Conservation (phyloP, 2,113 vertebrate genomes). For the Cettia cetti region DNA sequence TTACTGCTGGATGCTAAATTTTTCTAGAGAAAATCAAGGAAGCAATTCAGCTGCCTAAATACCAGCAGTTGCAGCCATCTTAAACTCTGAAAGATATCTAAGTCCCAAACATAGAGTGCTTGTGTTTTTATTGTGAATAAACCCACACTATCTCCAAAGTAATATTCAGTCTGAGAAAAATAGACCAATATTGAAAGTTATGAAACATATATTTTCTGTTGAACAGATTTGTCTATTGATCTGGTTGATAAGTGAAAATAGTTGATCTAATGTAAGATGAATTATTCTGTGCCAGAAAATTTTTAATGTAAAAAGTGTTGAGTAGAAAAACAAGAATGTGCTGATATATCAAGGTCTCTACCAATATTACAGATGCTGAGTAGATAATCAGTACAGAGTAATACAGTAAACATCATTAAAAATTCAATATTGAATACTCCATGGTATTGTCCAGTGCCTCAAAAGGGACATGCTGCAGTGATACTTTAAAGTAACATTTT, state of each 20-base stretch:
- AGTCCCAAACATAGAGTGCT: not conserved
- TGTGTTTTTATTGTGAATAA: not conserved
- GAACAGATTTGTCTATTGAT: not conserved
- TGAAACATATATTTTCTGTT: not conserved
- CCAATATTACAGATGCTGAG: not conserved
- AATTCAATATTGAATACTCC: not conserved
- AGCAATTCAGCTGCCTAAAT: not conserved
- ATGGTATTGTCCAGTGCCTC: not conserved
- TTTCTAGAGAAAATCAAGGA: not conserved
- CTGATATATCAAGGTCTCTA: not conserved
- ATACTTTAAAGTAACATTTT: not conserved
- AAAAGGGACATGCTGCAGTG: accelerated
- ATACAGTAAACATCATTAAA: not conserved
- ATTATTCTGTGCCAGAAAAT: not conserved
- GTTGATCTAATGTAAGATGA: not conserved
- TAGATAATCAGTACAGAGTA: not conserved
- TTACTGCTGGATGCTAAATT: not conserved
- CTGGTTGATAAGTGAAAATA: not conserved
- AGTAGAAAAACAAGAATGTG: not conserved
- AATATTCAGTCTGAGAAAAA: not conserved
- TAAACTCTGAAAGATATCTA: not conserved
- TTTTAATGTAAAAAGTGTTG: not conserved
- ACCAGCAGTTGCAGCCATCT: not conserved
- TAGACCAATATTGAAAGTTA: not conserved
- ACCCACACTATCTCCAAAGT: not conserved